Percentiles rank a stretch among this genome's conserved stretches.
Evolutionary conservation across 2,113 vertebrate species (phyloP).

Genomic region (Dunckerocampus dactyliophorus): DNA sequence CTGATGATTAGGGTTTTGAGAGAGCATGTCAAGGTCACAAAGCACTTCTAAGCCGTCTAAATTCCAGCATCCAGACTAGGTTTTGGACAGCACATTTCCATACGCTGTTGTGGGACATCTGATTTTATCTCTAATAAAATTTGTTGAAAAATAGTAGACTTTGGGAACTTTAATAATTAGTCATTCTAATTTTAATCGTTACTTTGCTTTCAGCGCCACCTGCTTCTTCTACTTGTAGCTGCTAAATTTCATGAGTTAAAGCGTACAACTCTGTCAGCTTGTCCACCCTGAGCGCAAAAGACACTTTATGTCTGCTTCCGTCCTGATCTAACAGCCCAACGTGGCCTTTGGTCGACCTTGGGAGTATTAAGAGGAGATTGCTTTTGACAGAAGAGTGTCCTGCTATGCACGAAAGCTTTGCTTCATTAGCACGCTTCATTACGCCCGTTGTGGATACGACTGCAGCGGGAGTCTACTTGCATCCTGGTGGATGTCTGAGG

Average conservation of each 20-base stretch:
- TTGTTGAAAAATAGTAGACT: too few relatives aligned
- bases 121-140: too few relatives aligned
- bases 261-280: background rate
- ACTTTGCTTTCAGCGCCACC: background rate
- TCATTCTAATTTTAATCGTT: background rate
- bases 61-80: too few relatives aligned
- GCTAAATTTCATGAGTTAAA: background rate
- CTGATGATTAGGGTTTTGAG: too few relatives aligned
- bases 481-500: background rate
- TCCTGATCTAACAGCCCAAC: conserved; percentile 34
- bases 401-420: conserved; percentile 25
- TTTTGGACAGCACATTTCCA: too few relatives aligned
- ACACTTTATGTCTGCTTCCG: conserved; percentile 44
- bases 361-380: conserved; percentile 37
- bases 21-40: too few relatives aligned
- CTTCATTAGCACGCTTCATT: conserved; percentile 55
- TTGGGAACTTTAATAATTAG: too few relatives aligned
- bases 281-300: conserved; percentile 21
- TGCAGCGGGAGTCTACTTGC: conserved; percentile 24
- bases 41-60: too few relatives aligned
- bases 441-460: conserved; percentile 32
- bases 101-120: too few relatives aligned
- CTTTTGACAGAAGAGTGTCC: conserved; percentile 48
- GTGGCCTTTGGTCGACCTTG: conserved; percentile 43
- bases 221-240: background rate